phyloP scores from a whole-genome alignment of 2,888 invertebrate genomes.

The Apoda limacodes region DNA sequence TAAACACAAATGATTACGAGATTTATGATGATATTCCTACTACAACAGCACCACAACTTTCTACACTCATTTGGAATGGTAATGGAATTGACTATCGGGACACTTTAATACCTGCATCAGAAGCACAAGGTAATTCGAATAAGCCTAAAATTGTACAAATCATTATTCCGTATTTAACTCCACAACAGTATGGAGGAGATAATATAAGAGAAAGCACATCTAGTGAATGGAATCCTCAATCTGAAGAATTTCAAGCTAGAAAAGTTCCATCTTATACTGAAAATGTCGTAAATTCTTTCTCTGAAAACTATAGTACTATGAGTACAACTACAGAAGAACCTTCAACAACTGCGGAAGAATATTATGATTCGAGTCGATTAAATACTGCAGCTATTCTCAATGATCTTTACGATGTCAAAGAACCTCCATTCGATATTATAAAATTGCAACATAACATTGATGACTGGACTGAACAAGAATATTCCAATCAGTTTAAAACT shows the following conservation, averaged over 20 bases:
- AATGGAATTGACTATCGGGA: slow-evolving; percentile 36
- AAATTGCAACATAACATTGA: slow-evolving; percentile 86
- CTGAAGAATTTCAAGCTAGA: slow-evolving; percentile 52
- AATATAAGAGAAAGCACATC: slow-evolving; percentile 38
- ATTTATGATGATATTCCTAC: slow-evolving; percentile 51
- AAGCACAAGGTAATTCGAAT: slow-evolving; percentile 37
- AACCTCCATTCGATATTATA: slow-evolving; percentile 76
- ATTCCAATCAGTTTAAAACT: slow-evolving; percentile 61
- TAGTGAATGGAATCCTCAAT: slow-evolving; percentile 35
- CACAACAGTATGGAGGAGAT: slow-evolving; percentile 39
- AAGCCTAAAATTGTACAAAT: slow-evolving; percentile 79
- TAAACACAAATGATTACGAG: slow-evolving; percentile 47
- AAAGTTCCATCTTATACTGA: slow-evolving; percentile 52
- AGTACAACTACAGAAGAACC: slow-evolving; percentile 39
- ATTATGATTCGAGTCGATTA: slow-evolving; percentile 61
- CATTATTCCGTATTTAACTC: slow-evolving; percentile 84
- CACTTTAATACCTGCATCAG: slow-evolving; percentile 27
- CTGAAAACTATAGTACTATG: slow-evolving; percentile 33
- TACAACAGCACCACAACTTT: slow-evolving; percentile 29
- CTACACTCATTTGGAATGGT: slow-evolving; percentile 31
- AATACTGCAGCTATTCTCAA: slow-evolving; percentile 44
- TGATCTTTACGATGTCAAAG: slow-evolving; percentile 55
- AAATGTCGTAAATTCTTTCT: slow-evolving; percentile 28
- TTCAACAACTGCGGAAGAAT: slow-evolving; percentile 38
- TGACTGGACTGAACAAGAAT: slow-evolving; percentile 85